phyloP scores from a whole-genome alignment of 2,888 invertebrate species.

The Nysson spinosus region DNA sequence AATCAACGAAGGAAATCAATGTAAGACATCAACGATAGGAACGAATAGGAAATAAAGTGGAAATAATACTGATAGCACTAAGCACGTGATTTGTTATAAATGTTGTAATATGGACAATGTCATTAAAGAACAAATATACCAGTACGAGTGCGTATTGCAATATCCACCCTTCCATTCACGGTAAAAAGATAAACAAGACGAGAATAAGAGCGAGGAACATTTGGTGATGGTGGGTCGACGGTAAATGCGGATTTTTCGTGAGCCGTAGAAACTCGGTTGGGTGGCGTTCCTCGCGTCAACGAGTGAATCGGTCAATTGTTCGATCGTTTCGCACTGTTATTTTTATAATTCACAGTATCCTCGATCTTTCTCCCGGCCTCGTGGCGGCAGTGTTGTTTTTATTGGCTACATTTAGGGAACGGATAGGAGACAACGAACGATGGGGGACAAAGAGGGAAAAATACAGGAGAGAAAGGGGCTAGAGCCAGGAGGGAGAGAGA shows the following conservation, averaged over 20 bases:
- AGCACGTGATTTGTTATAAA: too few species aligned
- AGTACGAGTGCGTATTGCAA: too few species aligned
- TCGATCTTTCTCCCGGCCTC: slow-evolving; percentile 44
- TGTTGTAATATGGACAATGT: too few species aligned
- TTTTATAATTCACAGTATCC: slow-evolving; percentile 73
- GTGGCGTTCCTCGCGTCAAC: slow-evolving; percentile 42
- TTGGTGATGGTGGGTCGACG: slow-evolving; percentile 10
- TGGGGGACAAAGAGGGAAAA: slow-evolving; percentile 41
- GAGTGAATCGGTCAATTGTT: slow-evolving; percentile 72
- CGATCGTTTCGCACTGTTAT: slow-evolving; percentile 73
- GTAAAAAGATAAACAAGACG: slow-evolving; percentile 27
- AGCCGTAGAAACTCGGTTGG: slow-evolving; percentile 45
- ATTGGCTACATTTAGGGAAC: slow-evolving; percentile 71
- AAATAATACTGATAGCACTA: too few species aligned
- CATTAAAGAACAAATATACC: too few species aligned
- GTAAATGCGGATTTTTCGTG: slow-evolving; percentile 46
- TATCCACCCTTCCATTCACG: slow-evolving; percentile 17
- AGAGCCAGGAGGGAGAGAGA: slow-evolving; percentile 17
- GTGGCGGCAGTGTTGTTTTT: slow-evolving; percentile 71
- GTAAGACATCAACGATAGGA: too few species aligned
- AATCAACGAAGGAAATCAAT: not conserved
- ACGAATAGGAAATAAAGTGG: too few species aligned
- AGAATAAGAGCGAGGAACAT: slow-evolving; percentile 4
- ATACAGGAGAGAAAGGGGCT: slow-evolving; percentile 37
- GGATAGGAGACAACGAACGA: slow-evolving; percentile 28